Conservation (phyloP, 2,113 vertebrate species). For the Stigmatopora nigra region DNA sequence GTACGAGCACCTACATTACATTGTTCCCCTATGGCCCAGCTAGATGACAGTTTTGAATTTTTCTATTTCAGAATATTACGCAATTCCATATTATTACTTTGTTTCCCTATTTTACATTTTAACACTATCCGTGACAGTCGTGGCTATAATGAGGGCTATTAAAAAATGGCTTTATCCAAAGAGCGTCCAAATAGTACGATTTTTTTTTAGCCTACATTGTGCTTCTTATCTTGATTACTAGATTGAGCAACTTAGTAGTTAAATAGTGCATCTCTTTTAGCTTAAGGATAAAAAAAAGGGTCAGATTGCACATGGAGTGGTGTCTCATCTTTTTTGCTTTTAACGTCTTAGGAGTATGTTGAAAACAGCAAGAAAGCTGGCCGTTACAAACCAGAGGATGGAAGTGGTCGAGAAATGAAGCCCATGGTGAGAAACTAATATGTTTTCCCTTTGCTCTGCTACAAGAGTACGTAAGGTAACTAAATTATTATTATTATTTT, state of each 20-base stretch:
- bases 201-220: no score
- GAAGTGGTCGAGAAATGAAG: slow-evolving; percentile 81
- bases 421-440: slow-evolving; percentile 80
- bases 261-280: no score
- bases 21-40: neutral
- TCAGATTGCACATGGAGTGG: neutral
- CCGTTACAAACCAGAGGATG: slow-evolving; percentile 64
- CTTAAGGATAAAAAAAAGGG: no score
- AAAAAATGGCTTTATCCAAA: no score
- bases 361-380: slow-evolving; percentile 83
- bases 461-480: neutral
- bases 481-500: slow-evolving; percentile 59
- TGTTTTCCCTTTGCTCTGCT: neutral
- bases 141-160: no score
- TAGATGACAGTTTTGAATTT: neutral
- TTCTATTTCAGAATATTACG: no score
- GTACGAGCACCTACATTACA: slow-evolving; percentile 50
- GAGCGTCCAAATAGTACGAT: no score
- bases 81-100: no score
- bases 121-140: no score
- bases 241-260: no score
- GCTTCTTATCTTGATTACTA: no score
- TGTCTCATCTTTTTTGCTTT: neutral
- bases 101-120: no score
- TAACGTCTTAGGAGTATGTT: slow-evolving; percentile 83